Evolutionary conservation across 2,888 invertebrate species (phyloP), one percentile per base, ranked within the genome.

Genomic region (Volucella inflata): DNA sequence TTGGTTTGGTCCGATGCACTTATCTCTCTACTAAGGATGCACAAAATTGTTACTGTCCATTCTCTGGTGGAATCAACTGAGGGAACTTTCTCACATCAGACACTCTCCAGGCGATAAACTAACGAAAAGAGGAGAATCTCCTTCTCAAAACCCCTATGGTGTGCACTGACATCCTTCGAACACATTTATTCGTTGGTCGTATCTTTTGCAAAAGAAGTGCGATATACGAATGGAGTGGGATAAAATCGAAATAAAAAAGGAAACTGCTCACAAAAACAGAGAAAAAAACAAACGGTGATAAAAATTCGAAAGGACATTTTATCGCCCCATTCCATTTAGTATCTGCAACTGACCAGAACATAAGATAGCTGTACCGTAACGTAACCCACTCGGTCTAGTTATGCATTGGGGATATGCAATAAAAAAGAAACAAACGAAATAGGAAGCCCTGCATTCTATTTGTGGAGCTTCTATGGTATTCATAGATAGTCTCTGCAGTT

Each of bases 251-350:
- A 48, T 2, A 50, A 53, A 30, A 48, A 14, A 48, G 8, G n/a
- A 38, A 44, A 46, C 30, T 30, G 6, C 30, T 30, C 30, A 30
- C 17, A 40, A 21, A 40, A 42, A 42, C 50, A 42, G 30, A 30
- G 30, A 30, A 30, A 55, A 17, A 0, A 36, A 17, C 14, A 51
- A 64, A 55, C 40, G 59, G 59, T 67, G 59, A 67, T 76, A 76
- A 67, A 76, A 76, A 76, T 67, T 59, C 67, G 67, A 76, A 76
- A 76, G 75, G 75, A 67, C 75, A 76, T 76, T 76, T 75, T 75
- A 75, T 75, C 67, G 50, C 59, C 50, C 16, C 44, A 53, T 74
- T 62, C 55, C n/a, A 55, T 57, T 70, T 17, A 4, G 44, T 38
- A 40, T 57, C 70, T 59, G 16, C 36, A 46, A 48, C 57, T 70